These are phyloP conservation scores for Pseudopipra pipra DNA, from an alignment of 2,113 vertebrate species.

Conservation along the genomic window DNA sequence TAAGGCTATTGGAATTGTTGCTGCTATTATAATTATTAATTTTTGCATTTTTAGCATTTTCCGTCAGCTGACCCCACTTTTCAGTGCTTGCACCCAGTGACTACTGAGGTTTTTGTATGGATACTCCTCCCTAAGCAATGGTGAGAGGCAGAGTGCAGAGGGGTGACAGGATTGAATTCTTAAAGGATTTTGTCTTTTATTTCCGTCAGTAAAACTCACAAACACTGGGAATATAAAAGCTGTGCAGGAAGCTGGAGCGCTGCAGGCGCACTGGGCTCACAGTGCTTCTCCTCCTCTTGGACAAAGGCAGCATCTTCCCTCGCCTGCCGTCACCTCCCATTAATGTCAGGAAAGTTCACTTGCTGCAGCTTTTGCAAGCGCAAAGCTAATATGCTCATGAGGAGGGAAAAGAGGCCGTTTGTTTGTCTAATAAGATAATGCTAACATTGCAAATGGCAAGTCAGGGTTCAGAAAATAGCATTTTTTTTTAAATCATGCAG, in stretches of 20 bases:
- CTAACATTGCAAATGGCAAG: neutral
- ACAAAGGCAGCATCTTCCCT: constrained; percentile 1
- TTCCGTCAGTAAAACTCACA: neutral
- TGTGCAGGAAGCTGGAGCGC: neutral
- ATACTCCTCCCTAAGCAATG: neutral
- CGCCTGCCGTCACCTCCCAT: neutral
- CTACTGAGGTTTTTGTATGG: neutral
- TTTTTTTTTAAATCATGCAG: neutral
- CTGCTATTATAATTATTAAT: neutral
- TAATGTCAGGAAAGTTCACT: constrained; percentile 23
- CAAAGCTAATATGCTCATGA: neutral
- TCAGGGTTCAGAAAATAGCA: neutral
- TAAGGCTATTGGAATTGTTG: neutral
- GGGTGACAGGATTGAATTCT: neutral
- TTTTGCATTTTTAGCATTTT: neutral
- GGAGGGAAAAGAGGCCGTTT: neutral
- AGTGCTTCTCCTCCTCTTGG: neutral
- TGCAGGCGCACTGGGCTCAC: neutral
- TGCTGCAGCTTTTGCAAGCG: neutral
- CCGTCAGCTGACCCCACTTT: neutral
- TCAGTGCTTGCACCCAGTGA: neutral
- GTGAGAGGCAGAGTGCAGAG: neutral
- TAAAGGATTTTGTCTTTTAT: neutral
- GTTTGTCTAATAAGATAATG: neutral
- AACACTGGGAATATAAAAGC: neutral